Evolutionary conservation across 2,797 vertebrate genomes (phyloP).

Genomic region (Crossoptilon crossoptilon): DNA sequence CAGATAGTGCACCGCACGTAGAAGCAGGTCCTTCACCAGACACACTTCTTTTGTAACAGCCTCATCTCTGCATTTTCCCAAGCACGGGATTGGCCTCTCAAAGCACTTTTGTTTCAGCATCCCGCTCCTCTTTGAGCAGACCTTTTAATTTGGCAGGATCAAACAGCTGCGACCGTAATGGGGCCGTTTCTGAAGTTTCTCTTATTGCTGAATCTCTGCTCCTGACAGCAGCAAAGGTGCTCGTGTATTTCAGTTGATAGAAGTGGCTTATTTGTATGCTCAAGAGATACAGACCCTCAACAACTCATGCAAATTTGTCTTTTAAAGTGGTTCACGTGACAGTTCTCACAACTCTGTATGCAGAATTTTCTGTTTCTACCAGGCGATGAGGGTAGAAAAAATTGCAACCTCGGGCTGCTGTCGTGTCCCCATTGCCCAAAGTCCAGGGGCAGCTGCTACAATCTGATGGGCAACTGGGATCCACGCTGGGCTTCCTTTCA

Average conservation of each 20-base stretch:
- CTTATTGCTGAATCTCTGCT: not conserved
- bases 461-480: not conserved
- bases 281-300: not conserved
- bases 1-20: conserved; percentile 7
- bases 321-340: not conserved
- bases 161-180: not conserved
- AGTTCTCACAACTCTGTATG: not conserved
- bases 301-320: not conserved
- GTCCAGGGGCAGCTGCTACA: not conserved
- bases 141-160: not conserved
- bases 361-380: not conserved
- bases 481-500: not conserved
- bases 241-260: not conserved
- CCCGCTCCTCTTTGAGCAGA: not conserved
- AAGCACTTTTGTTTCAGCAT: conserved; percentile 8
- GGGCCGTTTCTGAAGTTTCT: not conserved
- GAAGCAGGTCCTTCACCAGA: conserved; percentile 31
- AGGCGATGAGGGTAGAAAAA: not conserved
- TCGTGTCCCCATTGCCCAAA: not conserved
- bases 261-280: not conserved
- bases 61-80: conserved; percentile 18
- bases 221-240: not conserved
- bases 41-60: not conserved
- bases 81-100: not conserved
- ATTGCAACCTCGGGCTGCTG: not conserved